A percentile compares a stretch with the other conserved stretches of the same genome.
phyloP scores from a whole-genome alignment of 2,797 vertebrate species.

The Lagodon rhomboides region DNA sequence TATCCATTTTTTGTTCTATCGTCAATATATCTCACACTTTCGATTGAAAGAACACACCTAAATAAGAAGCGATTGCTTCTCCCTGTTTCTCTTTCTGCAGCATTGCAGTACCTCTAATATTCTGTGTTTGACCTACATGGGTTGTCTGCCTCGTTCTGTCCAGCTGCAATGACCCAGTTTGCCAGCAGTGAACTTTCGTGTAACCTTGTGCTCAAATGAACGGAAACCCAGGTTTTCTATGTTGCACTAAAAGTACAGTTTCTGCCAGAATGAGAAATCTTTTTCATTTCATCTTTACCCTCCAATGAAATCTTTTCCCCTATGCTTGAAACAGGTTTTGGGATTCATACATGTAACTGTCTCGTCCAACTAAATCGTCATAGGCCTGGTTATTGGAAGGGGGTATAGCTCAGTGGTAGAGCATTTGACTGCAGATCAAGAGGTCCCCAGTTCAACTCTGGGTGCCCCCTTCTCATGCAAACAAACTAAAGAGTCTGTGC shows the following conservation, averaged over 20 bases:
- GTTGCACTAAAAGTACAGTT: not conserved
- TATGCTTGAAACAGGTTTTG: not conserved
- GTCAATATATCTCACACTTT: not conserved
- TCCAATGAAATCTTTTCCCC: not conserved
- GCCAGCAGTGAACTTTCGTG: not conserved
- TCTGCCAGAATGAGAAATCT: not conserved
- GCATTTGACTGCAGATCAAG: constrained; percentile 81
- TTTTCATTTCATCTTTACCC: not conserved
- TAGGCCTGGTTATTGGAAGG: accelerated
- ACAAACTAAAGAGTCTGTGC: not conserved
- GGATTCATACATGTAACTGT: not conserved
- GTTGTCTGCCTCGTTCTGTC: not conserved
- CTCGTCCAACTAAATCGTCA: not conserved
- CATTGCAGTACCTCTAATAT: not conserved
- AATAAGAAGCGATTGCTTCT: too few species aligned
- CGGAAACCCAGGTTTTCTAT: not conserved
- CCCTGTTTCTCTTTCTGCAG: not conserved
- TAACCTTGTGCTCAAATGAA: not conserved
- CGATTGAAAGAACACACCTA: not conserved
- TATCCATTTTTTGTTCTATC: not conserved
- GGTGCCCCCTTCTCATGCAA: constrained; percentile 52
- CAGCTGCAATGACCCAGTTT: constrained; percentile 23
- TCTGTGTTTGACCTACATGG: constrained; percentile 6
- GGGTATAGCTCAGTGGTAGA: constrained; percentile 78
- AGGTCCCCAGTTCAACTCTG: constrained; percentile 76